Evolutionary conservation across 2,797 vertebrate species (phyloP).

Genomic region (Muraenolepis orangiensis): DNA sequence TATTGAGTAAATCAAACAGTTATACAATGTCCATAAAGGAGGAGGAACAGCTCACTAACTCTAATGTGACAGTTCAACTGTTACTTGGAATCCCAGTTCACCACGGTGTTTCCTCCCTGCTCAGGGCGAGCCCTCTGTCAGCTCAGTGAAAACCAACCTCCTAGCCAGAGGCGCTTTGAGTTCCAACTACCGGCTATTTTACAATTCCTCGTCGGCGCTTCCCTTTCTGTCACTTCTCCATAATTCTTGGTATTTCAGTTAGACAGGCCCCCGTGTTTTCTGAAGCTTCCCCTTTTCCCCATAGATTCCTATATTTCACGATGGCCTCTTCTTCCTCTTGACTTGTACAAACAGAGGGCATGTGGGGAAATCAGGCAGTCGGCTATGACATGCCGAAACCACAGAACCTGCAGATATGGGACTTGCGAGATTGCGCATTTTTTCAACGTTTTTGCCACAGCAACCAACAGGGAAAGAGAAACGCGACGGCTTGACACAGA

Average conservation of each 20-base stretch:
- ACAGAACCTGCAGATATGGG: conserved; percentile 50
- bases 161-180: conserved; percentile 7
- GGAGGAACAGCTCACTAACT: background rate
- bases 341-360: conserved; percentile 76
- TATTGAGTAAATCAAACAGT: background rate
- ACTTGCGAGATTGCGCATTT: conserved; percentile 47
- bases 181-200: conserved; percentile 53
- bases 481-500: conserved; percentile 14
- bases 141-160: conserved; percentile 39
- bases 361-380: conserved; percentile 82
- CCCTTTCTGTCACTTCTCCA: conserved; percentile 99
- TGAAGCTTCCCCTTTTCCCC: conserved; percentile 95
- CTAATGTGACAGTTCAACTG: background rate
- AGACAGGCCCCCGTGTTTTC: conserved; percentile 65
- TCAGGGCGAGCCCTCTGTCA: conserved; percentile 28
- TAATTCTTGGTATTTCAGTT: conserved; percentile 91
- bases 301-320: conserved; percentile 95
- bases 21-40: background rate
- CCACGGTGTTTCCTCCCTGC: background rate
- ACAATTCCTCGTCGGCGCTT: conserved; percentile 89
- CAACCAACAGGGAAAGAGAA: conserved; percentile 38
- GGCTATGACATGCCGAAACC: conserved; percentile 76
- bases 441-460: conserved; percentile 45
- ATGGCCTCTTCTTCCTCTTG: conserved; percentile 93
- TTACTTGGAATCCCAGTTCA: background rate